Conservation (phyloP, 2,113 vertebrate genomes). For the Carassius carassius region DNA sequence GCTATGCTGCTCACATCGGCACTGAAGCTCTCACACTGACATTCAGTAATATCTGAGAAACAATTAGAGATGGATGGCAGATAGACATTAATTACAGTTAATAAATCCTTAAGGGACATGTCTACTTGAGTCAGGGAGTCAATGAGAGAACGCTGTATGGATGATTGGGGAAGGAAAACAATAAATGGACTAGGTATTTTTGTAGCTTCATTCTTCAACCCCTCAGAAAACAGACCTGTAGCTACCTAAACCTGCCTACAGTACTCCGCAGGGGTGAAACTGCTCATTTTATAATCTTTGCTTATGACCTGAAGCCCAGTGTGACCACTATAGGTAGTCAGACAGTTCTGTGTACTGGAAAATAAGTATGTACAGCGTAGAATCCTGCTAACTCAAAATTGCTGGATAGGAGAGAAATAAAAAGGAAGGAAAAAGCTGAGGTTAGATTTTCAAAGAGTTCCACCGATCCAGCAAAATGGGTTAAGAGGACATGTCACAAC, state of each 20-base stretch:
- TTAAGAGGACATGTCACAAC: slow-evolving; percentile 62
- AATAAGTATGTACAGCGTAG: slow-evolving; percentile 78
- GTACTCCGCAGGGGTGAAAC: slow-evolving; percentile 56
- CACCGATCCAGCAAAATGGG: slow-evolving; percentile 69
- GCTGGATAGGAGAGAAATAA: slow-evolving; percentile 42
- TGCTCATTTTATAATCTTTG: slow-evolving; percentile 43
- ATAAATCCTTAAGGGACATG: slow-evolving; percentile 17
- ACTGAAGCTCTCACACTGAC: slow-evolving; percentile 26
- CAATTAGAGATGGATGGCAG: slow-evolving; percentile 7
- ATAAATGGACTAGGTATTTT: neutral
- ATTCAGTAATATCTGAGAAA: slow-evolving; percentile 31
- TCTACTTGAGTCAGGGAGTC: neutral
- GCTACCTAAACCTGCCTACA: slow-evolving; percentile 65
- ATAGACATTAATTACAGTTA: slow-evolving; percentile 2
- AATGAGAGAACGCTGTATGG: neutral
- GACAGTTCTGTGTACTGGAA: slow-evolving; percentile 66
- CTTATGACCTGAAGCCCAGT: slow-evolving; percentile 50
- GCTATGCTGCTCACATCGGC: slow-evolving; percentile 14
- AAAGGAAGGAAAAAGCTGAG: slow-evolving; percentile 59
- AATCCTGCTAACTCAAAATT: slow-evolving; percentile 52
- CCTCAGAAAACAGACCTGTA: slow-evolving; percentile 35
- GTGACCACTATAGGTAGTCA: slow-evolving; percentile 48
- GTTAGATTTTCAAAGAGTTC: slow-evolving; percentile 62
- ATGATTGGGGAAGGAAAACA: neutral
- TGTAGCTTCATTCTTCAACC: slow-evolving; percentile 3